Evolutionary conservation across 2,888 invertebrate species (phyloP).

Genomic region (Agelastica alni): DNA sequence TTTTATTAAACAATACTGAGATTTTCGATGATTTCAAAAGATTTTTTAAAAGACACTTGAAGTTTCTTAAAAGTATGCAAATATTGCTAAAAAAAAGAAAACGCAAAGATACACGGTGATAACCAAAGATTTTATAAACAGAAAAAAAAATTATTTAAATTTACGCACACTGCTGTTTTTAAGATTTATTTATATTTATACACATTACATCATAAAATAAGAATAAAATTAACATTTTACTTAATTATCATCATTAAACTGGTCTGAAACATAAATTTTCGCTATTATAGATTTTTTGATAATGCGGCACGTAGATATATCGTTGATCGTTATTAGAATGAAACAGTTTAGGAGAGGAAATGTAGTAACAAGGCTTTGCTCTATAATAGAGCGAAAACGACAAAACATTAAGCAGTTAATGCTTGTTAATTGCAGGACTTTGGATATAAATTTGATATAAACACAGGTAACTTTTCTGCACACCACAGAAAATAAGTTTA

Average conservation of each 20-base stretch:
- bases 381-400: constrained; percentile 29
- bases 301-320: constrained; percentile 29
- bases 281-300: constrained; percentile 8
- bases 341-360: constrained; percentile 33
- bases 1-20: too few species aligned
- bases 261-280: background rate
- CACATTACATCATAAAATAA: too few species aligned
- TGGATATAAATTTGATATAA: constrained; percentile 49
- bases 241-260: background rate
- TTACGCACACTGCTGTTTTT: too few species aligned
- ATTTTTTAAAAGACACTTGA: too few species aligned
- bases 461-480: constrained; percentile 40
- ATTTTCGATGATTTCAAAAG: too few species aligned
- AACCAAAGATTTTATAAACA: too few species aligned
- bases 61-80: too few species aligned
- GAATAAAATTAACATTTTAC: background rate
- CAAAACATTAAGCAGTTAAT: constrained; percentile 51
- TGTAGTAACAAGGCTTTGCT: constrained; percentile 29
- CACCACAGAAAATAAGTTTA: constrained; percentile 9
- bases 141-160: too few species aligned
- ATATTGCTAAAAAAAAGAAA: too few species aligned
- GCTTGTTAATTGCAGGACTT: constrained; percentile 52
- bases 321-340: constrained; percentile 37
- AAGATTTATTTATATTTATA: too few species aligned
- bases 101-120: too few species aligned